Base-by-base conservation (phyloP, 2,888 invertebrate genomes). In the Acanthococcus lagerstroemiae region DNA sequence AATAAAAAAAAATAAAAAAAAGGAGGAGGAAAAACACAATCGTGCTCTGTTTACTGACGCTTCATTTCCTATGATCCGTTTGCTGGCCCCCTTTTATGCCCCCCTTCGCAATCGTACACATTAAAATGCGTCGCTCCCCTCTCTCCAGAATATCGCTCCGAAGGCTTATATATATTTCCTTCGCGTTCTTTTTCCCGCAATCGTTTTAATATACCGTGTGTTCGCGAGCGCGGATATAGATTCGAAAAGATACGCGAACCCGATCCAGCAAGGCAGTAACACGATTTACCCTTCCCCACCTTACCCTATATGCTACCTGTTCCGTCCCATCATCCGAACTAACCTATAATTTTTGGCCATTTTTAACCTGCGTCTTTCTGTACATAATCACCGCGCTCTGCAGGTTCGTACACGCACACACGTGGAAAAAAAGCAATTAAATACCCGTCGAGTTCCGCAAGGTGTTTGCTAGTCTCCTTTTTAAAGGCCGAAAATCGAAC, bases 21-120 rank as follows among this genome's bases (percentile, higher is more conserved):
- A 61, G 61, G 61, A 61, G 61, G 61, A 61, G 61, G 61, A 61
- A 61, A 61, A 61, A 61, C 61, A 54, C 61, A 61, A 61, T 61
- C 61, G 61, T 61, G 61, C 61, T 60, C 60, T 61, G 61, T 61
- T 61, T 61, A 61, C 52, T 61, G 61, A 61, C 61, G 61, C 61
- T 61, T 61, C 61, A 61, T 61, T 61, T 61, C 61, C 61, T 50
- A 61, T 61, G 61, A 61, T 61, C 61, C 61, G 61, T 61, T 61
- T 61, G 61, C 61, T 30, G 22, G 61, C 27, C 61, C 61, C 61
- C 61, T 50, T 21, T 52, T 52, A 21, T 22, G 52, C 58, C 61
- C 54, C 50, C 50, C 27, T 52, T 54, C 50, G 25, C n/a, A 61
- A 61, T 61, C 52, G 30, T 52, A 52, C 24, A 52, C 61, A 61